Conservation (phyloP, 2,888 invertebrate species). For the Metalampra italica region DNA sequence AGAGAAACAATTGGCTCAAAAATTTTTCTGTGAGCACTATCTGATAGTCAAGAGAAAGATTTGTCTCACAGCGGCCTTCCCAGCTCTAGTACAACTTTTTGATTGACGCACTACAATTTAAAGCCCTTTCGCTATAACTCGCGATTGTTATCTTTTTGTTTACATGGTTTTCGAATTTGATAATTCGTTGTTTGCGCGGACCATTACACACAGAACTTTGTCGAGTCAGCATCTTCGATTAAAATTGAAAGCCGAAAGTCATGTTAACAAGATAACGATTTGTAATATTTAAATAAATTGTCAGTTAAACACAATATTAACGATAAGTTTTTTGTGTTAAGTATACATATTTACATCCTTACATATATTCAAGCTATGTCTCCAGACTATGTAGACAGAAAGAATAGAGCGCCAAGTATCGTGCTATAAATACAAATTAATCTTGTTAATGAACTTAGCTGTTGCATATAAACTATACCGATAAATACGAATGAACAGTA, state of each 20-base stretch:
- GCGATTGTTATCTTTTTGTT: slow-evolving; percentile 56
- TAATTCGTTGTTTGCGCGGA: slow-evolving; percentile 19
- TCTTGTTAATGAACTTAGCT: slow-evolving; percentile 14
- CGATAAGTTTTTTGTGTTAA: too few relatives aligned
- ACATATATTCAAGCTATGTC: too few relatives aligned
- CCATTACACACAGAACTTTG: slow-evolving; percentile 25
- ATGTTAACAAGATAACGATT: slow-evolving; percentile 33
- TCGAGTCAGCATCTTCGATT: slow-evolving; percentile 36
- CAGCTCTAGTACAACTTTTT: slow-evolving; percentile 21
- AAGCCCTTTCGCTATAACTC: slow-evolving; percentile 48
- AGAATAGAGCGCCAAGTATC: too few relatives aligned
- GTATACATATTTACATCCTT: too few relatives aligned
- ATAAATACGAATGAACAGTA: too few relatives aligned
- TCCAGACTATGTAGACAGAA: too few relatives aligned
- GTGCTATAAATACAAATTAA: too few relatives aligned
- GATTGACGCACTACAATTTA: slow-evolving; percentile 60
- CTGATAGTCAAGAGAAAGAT: background rate
- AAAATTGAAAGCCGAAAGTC: slow-evolving; percentile 23
- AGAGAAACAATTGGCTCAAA: too few relatives aligned
- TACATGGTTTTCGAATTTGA: slow-evolving; percentile 37
- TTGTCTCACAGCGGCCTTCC: background rate
- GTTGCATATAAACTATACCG: background rate
- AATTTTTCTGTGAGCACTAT: too few relatives aligned
- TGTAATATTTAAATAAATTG: slow-evolving; percentile 17
- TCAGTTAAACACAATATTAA: too few relatives aligned